Evolutionary conservation across 1,140 invertebrate genomes (phyloP), one percentile per base, ranked within the genome.

Genomic region (Chironomus tepperi): DNA sequence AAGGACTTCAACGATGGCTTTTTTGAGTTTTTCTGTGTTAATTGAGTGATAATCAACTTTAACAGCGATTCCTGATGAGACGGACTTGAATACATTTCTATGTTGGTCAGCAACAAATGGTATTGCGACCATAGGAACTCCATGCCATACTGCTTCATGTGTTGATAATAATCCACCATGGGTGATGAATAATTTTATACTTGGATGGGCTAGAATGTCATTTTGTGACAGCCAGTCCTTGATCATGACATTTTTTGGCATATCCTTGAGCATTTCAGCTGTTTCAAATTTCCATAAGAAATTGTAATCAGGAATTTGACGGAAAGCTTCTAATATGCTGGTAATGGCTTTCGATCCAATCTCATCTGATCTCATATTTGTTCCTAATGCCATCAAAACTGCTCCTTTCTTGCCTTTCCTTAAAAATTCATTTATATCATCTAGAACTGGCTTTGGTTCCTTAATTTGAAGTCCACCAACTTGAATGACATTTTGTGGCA

Each of bases 101-200:
- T 72, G 78, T 70, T 84, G 82, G 76, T 87, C 86, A n/a, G 79
- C 78, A 65, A 82, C 80, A 47, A 87, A 79, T 5, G 86, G 86
- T 10, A 87, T 77, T 3, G 80, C 82, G 42, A 87, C 77, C 9
- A 86, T 76, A 2, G 86, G 86, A 2, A 85, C 81, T 1, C 83
- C 84, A 76, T 82, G 80, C 74, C 80, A 82, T 7, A 84, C 77
- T 2, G 84, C 81, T 81, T 87, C 85, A 43, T 82, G 79, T n/a
- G 81, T 83, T 73, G 84, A 83, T 24, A 84, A 77, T 16, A 81
- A 77, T 7, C 86, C 85, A 64, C 83, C 80, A 76, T 87, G 86
- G 10, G 76, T 79, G 6, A 81, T 75, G 43, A 78, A 76, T 8
- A 75, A 42, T 75, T 74, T 76, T 0, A 75, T 72, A 43, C 77